Evolutionary conservation across 2,888 invertebrate genomes (phyloP), one percentile per base, ranked within the genome.

Genomic region (Luffia ferchaultella): DNA sequence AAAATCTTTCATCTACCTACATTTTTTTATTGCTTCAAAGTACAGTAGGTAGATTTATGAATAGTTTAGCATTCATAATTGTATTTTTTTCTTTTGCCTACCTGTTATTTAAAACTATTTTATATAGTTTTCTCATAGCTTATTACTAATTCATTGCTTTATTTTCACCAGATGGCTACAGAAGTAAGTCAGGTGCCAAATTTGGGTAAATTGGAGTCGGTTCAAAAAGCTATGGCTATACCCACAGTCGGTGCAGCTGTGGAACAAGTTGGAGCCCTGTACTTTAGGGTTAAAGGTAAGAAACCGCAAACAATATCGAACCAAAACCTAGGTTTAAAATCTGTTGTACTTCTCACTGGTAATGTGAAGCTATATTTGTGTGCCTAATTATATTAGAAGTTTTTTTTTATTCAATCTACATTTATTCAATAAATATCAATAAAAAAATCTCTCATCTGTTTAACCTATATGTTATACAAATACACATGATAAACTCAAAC

Each of bases 161-260:
- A 30, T 30, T 30, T 30, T 30, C 5, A 30, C 12, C 12, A 30
- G 30, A 83, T 82, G 82, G 79, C 79, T 18, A 69, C 78, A 60
- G 80, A 79, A 70, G 69, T 80, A 16, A 70, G 72, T 57, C 54
- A 67, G 55, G 62, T 72, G 18, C 70, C 72, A 0, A 49, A 65
- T 16, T 53, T 59, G 1, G 66, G 79, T 63, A 64, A 71, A 0
- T 58, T 86, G 55, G 85, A 83, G 64, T 79, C 85, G 0, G 75
- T 86, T 1, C 80, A 86, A 64, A 85, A 86, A 60, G 85, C 79
- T 17, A 76, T 85, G 72, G 73, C 84, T 45, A 65, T 87, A 55
- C 87, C 87, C 16, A 74, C 86, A 17, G 84, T 87, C 1, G 86
- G 76, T 18, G 86, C 85, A 41, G 83, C 87, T 0, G 86, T 85